Percentiles rank a stretch among this genome's conserved stretches.
These are phyloP conservation scores for Axea sp. DNA, from an alignment of 2,888 invertebrate species.

Conservation along the genomic window DNA sequence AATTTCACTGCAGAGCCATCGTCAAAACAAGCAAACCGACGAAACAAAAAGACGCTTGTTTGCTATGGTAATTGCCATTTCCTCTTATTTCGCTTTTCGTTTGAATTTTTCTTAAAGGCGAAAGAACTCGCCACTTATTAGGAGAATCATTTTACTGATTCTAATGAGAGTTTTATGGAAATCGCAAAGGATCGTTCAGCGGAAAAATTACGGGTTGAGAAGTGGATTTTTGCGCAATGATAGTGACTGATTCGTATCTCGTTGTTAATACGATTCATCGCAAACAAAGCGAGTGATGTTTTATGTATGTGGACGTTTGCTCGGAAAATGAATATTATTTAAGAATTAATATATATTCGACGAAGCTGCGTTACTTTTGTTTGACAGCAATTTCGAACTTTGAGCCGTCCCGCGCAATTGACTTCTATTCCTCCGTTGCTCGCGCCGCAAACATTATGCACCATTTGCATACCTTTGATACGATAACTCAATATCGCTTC, in stretches of 20 bases:
- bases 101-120: too few relatives aligned
- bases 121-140: too few relatives aligned
- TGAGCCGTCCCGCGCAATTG: conserved; percentile 33
- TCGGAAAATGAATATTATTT: conserved; percentile 10
- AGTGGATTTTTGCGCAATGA: conserved; percentile 16
- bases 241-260: conserved; percentile 10
- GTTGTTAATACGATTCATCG: too few relatives aligned
- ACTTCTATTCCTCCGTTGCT: conserved; percentile 31
- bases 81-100: too few relatives aligned
- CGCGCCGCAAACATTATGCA: conserved; percentile 30
- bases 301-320: conserved; percentile 34
- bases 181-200: conserved; percentile 51
- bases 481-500: conserved; percentile 52
- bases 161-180: conserved; percentile 71
- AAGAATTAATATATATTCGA: conserved; percentile 32
- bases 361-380: conserved; percentile 13
- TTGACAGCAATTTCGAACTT: conserved; percentile 20
- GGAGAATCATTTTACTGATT: conserved; percentile 69
- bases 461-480: conserved; percentile 54
- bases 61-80: too few relatives aligned
- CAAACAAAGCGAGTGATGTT: conserved; percentile 15
- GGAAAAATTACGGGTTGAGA: conserved; percentile 7
- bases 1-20: too few relatives aligned
- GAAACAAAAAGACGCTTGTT: too few relatives aligned
- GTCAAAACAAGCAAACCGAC: too few relatives aligned